Conservation (phyloP, 2,888 invertebrate species). For the Andrena trimmerana region DNA sequence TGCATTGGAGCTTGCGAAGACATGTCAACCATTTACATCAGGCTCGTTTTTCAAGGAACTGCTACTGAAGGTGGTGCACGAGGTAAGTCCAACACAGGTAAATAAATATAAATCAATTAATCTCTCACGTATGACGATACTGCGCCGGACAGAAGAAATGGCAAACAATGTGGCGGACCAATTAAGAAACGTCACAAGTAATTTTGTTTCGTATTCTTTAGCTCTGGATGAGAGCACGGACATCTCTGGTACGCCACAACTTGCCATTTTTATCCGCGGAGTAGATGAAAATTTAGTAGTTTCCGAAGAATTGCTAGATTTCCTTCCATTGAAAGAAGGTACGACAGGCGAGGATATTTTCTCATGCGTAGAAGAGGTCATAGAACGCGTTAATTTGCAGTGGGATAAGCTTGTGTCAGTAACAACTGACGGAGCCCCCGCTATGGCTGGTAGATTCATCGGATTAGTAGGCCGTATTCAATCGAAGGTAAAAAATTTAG, state of each 20-base stretch:
- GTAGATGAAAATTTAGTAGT: constrained; percentile 17
- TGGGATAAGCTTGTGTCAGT: constrained; percentile 7
- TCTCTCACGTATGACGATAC: too few relatives aligned
- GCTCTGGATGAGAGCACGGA: constrained; percentile 34
- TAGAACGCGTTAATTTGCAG: not conserved
- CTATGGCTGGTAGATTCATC: constrained; percentile 4
- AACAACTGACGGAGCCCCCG: constrained; percentile 39
- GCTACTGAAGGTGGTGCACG: too few relatives aligned
- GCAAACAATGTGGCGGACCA: not conserved
- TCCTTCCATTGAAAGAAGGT: constrained; percentile 1
- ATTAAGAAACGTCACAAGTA: not conserved
- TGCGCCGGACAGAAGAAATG: not conserved
- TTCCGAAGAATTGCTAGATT: constrained; percentile 28
- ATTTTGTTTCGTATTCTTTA: constrained; percentile 25
- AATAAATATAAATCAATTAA: too few relatives aligned
- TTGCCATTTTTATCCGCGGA: constrained; percentile 31
- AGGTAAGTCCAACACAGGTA: too few relatives aligned
- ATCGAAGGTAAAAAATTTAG: not conserved
- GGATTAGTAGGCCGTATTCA: constrained; percentile 2
- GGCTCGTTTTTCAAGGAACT: too few relatives aligned
- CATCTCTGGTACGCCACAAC: constrained; percentile 16
- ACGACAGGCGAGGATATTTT: constrained; percentile 23
- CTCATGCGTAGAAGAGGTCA: not conserved
- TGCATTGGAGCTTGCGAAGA: too few relatives aligned
- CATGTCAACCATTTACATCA: too few relatives aligned